Percentiles rank a stretch among this genome's conserved stretches.
phyloP scores from a whole-genome alignment of 2,113 vertebrate genomes.

The Argyrosomus japonicus region DNA sequence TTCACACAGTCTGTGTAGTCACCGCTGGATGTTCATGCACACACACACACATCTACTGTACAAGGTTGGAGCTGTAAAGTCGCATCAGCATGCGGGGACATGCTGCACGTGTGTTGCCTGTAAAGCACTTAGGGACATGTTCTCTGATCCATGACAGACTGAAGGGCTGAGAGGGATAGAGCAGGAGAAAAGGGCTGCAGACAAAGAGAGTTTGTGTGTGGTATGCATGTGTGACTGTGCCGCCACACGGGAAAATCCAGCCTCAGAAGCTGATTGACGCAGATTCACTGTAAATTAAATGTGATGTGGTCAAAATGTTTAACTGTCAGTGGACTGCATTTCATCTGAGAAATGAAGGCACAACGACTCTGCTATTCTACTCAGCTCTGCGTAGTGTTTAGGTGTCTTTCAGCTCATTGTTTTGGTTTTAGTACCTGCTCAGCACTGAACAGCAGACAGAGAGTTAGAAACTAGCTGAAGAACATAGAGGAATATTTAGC shows the following conservation, averaged over 20 bases:
- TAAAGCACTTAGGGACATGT: constrained; percentile 76
- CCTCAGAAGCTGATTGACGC: constrained; percentile 37
- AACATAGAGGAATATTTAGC: not conserved
- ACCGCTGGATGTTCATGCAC: constrained; percentile 28
- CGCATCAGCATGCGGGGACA: constrained; percentile 70
- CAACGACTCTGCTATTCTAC: not conserved
- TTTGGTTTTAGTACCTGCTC: not conserved
- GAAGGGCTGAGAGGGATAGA: constrained; percentile 42
- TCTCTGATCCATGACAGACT: constrained; percentile 79
- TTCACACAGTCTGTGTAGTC: constrained; percentile 35
- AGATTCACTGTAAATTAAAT: constrained; percentile 41
- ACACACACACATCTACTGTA: constrained; percentile 36
- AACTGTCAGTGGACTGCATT: not conserved
- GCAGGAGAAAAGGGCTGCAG: constrained; percentile 40
- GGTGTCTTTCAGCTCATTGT: not conserved
- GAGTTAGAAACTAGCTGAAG: not conserved
- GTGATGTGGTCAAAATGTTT: constrained; percentile 39
- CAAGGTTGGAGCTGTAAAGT: constrained; percentile 63
- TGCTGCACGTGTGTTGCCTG: constrained; percentile 73
- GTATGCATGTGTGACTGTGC: constrained; percentile 10
- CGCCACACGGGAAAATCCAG: constrained; percentile 3
- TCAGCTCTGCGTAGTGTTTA: not conserved
- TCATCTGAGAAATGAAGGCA: constrained; percentile 7
- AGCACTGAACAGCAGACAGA: not conserved
- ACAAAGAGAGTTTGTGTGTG: constrained; percentile 47